A percentile compares a stretch with the other conserved stretches of the same genome.
These are phyloP conservation scores for Sylvilagus bachmani DNA, from an alignment of 2,113 vertebrate species.

Conservation along the genomic window DNA sequence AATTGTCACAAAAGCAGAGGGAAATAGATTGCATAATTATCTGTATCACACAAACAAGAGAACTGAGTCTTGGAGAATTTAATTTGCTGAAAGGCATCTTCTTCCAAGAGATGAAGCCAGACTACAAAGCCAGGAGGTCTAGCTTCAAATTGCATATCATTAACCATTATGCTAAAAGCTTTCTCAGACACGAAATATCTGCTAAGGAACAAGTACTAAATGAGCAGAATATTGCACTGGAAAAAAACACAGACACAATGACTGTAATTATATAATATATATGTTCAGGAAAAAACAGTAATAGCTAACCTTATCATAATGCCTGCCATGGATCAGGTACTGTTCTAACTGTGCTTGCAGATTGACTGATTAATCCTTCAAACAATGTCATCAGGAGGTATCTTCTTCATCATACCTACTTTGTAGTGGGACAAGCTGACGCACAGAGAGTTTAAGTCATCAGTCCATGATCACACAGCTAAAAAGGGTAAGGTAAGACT, in stretches of 20 bases:
- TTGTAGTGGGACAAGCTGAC: not conserved
- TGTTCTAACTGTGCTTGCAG: not conserved
- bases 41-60: slow-evolving; percentile 17
- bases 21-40: not conserved
- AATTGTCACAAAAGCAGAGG: slow-evolving; percentile 44
- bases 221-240: not conserved
- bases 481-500: accelerated
- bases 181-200: not conserved
- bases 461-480: not conserved
- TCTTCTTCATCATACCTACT: not conserved
- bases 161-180: not conserved
- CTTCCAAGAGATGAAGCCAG: slow-evolving; percentile 1
- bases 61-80: slow-evolving; percentile 14
- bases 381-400: not conserved
- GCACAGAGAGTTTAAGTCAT: not conserved
- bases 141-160: slow-evolving; percentile 13
- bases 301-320: not conserved
- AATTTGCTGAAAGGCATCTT: not conserved
- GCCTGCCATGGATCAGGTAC: not conserved
- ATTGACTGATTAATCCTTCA: not conserved
- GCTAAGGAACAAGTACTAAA: not conserved
- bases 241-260: not conserved
- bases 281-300: not conserved
- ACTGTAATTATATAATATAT: not conserved
- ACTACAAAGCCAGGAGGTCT: not conserved